phyloP scores from a whole-genome alignment of 2,888 invertebrate genomes.

The Hirudinaria manillensis region DNA sequence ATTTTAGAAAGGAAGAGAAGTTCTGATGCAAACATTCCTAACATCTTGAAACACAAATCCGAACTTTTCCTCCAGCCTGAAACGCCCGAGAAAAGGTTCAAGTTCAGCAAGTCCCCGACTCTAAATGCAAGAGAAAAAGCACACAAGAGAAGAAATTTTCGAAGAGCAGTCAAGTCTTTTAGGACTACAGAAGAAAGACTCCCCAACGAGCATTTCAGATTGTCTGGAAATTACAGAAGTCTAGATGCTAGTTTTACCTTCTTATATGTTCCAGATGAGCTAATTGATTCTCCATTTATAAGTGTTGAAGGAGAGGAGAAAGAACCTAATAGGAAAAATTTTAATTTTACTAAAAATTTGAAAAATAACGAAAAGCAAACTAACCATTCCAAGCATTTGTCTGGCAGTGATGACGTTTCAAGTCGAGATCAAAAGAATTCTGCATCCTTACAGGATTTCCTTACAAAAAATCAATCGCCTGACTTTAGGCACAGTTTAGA shows the following conservation, averaged over 20 bases:
- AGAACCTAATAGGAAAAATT: not conserved
- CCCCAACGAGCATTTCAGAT: not conserved
- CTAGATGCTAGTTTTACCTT: not conserved
- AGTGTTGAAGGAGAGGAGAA: too few relatives aligned
- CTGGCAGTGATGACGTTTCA: not conserved
- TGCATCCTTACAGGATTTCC: not conserved
- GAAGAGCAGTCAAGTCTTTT: not conserved
- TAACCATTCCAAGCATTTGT: too few relatives aligned
- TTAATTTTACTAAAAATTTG: not conserved
- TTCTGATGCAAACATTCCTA: not conserved
- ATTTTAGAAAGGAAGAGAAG: not conserved
- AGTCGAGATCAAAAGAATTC: not conserved
- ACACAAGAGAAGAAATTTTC: not conserved
- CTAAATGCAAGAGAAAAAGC: not conserved
- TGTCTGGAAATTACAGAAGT: not conserved
- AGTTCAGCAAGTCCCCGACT: not conserved
- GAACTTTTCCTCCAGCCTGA: not conserved
- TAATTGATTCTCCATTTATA: too few relatives aligned
- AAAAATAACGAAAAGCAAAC: not conserved
- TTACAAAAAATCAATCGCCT: not conserved
- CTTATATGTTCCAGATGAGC: not conserved
- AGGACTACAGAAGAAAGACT: not conserved
- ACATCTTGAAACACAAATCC: not conserved
- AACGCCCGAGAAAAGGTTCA: not conserved
- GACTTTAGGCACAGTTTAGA: not conserved